phyloP scores from a whole-genome alignment of 1,140 invertebrate species.

The Amyelois transitella region DNA sequence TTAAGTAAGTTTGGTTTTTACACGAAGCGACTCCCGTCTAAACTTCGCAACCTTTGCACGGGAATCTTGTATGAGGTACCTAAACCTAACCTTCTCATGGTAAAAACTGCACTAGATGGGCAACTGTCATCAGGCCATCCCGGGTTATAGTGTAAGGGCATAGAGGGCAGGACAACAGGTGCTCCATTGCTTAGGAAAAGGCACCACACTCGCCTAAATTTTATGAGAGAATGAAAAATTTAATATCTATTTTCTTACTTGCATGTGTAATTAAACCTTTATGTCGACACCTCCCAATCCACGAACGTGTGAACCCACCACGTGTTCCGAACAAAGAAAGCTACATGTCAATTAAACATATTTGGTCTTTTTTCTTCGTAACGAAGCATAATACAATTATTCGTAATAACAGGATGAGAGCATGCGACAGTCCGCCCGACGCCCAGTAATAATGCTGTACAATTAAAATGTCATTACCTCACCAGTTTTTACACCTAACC shows the following conservation, averaged over 20 bases:
- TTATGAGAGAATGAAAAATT: neutral
- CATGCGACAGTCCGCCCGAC: slow-evolving; percentile 50
- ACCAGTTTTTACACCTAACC: slow-evolving; percentile 55
- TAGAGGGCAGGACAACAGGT: too few relatives aligned
- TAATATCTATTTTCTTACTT: neutral
- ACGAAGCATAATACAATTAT: slow-evolving; percentile 72
- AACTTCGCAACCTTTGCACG: too few relatives aligned
- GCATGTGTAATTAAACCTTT: neutral
- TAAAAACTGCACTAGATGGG: too few relatives aligned
- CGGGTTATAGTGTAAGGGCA: too few relatives aligned
- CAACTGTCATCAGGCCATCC: too few relatives aligned
- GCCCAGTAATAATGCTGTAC: slow-evolving; percentile 50
- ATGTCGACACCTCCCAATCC: neutral
- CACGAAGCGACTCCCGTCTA: too few relatives aligned
- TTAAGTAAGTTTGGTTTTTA: too few relatives aligned
- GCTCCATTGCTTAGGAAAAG: too few relatives aligned
- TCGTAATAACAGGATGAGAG: slow-evolving; percentile 69
- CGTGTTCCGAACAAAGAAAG: slow-evolving; percentile 66
- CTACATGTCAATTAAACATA: slow-evolving; percentile 64
- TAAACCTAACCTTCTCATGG: too few relatives aligned
- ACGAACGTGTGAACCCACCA: slow-evolving; percentile 48
- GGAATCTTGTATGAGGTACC: too few relatives aligned
- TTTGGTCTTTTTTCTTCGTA: slow-evolving; percentile 62
- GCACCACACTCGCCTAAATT: neutral
- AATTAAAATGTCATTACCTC: slow-evolving; percentile 69